Evolutionary conservation across 2,113 vertebrate species (phyloP).

Genomic region (Ammodramus savannarum): DNA sequence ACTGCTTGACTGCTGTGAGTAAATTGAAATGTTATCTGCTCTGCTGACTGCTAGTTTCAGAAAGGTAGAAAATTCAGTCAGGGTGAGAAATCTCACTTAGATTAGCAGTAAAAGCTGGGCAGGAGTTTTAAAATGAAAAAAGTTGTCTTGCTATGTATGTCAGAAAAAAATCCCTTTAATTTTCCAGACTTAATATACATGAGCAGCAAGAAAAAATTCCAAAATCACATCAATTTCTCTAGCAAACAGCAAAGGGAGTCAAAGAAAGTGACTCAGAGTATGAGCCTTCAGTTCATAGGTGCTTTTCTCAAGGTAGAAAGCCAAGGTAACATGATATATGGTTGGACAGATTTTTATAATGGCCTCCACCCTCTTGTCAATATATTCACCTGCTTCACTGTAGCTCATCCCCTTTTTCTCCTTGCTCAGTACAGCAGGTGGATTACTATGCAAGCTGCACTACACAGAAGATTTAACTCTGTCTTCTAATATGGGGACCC

Average conservation of each 20-base stretch:
- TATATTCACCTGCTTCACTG: neutral
- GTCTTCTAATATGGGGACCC: constrained; percentile 41
- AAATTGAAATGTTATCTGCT: neutral
- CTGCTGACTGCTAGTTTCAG: neutral
- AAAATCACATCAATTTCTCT: neutral
- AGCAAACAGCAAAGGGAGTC: neutral
- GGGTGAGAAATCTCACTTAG: neutral
- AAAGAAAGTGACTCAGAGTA: neutral
- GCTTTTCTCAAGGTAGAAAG: neutral
- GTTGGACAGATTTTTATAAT: neutral
- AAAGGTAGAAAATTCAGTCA: neutral
- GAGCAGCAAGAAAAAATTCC: neutral
- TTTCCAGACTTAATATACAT: neutral
- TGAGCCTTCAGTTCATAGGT: neutral
- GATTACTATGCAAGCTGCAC: constrained; percentile 1
- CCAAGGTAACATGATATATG: neutral
- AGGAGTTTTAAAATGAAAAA: neutral
- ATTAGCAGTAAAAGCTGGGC: neutral
- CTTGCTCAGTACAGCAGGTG: neutral
- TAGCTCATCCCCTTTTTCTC: neutral
- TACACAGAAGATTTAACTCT: neutral
- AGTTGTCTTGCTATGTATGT: neutral
- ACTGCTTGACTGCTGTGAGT: neutral
- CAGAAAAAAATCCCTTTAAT: neutral
- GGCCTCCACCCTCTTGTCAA: neutral